Evolutionary conservation across 2,113 vertebrate genomes (phyloP), one percentile per base, ranked within the genome.

Genomic region (Tenrec ecaudatus): DNA sequence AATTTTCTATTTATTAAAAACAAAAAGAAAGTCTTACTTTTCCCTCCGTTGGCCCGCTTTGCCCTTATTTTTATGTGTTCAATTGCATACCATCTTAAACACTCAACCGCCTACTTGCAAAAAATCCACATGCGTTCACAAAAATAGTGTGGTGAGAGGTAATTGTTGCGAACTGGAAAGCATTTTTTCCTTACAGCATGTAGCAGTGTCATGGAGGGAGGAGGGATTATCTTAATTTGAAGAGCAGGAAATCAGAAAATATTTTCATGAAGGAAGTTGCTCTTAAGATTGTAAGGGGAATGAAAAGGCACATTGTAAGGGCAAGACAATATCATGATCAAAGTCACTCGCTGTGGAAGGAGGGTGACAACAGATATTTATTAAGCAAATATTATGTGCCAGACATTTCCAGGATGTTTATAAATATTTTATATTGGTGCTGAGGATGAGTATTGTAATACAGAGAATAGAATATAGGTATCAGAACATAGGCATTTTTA

Each of bases 1-100:
- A 90, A 81, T 92, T 87, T 94, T 64, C 62, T 40, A 88, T 81
- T 96, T 92, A 82, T 82, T 90, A 82, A 95, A 94, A 89, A 89
- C 75, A 82, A 64, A 94, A 90, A 14, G 73, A 6, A 73, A 90
- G 1, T 47, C 86, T 75, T 77, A 10, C 16, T 47, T 82, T 92
- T 31, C 9, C 10, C 25, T 60, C 19, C 2, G 40, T 77, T 90
- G 85, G 31, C 81, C n/a, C 43, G 62, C 84, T 93, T 88, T 88
- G 9, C 2, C 40, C 71, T 92, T 79, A 85, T 78, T 88, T 66
- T 83, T 78, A 36, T 29, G 80, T 31, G 17, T 90, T 93, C 86
- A 92, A 20, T 31, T 94, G 19, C 43, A 22, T 73, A 57, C 8
- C 62, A 77, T 89, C 94, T 94, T 90, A 93, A 87, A 62, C 62